Evolutionary conservation across 2,888 invertebrate genomes (phyloP).

Genomic region (Tridacna crocea): DNA sequence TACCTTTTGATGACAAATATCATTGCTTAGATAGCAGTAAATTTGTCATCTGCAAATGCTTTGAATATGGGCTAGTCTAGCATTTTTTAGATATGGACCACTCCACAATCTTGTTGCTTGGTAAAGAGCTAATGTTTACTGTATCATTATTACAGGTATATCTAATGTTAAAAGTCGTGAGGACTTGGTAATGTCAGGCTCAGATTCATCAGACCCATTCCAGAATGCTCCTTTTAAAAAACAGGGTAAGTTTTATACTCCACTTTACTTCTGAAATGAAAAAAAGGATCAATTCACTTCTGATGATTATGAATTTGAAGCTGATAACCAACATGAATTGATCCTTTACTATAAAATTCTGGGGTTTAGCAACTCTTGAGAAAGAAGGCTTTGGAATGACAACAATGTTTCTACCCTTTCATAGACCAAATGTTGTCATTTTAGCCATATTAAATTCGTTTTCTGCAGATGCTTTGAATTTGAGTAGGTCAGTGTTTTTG

Average conservation of each 20-base stretch:
- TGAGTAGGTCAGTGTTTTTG: background rate
- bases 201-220: slow-evolving; percentile 87
- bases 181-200: slow-evolving; percentile 88
- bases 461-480: background rate
- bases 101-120: too few relatives aligned
- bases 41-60: too few relatives aligned
- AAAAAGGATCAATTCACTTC: background rate
- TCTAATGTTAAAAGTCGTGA: slow-evolving; percentile 89
- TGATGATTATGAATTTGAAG: too few relatives aligned
- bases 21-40: too few relatives aligned
- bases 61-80: too few relatives aligned
- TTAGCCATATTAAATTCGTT: background rate
- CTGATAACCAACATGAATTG: too few relatives aligned
- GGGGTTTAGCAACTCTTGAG: too few relatives aligned
- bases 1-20: too few relatives aligned
- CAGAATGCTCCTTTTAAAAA: slow-evolving; percentile 92
- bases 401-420: background rate
- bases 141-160: slow-evolving; percentile 85
- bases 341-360: too few relatives aligned
- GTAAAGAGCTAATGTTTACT: too few relatives aligned
- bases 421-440: background rate
- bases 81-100: too few relatives aligned
- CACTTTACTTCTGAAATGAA: background rate
- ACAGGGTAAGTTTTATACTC: slow-evolving; percentile 69
- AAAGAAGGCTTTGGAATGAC: too few relatives aligned